Evolutionary conservation across 1,140 invertebrate genomes (phyloP).

Genomic region (Zaprionus inermis): DNA sequence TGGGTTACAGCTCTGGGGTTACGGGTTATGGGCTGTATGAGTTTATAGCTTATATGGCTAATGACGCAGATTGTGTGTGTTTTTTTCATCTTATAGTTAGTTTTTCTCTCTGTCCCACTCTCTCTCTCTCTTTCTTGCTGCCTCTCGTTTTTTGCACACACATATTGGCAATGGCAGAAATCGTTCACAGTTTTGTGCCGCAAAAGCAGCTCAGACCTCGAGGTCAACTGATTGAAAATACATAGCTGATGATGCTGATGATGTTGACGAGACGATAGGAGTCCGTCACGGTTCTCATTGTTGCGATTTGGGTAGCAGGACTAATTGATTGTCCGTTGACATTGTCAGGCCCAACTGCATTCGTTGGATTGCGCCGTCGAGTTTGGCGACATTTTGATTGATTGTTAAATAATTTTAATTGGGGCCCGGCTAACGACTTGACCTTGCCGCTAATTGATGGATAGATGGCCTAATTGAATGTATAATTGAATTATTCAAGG

Average conservation of each 20-base stretch:
- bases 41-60: conserved; percentile 72
- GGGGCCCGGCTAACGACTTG: conserved; percentile 44
- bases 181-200: conserved; percentile 19
- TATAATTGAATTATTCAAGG: conserved; percentile 44
- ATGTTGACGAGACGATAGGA: neutral
- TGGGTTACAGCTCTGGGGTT: conserved; percentile 68
- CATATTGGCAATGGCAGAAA: conserved; percentile 41
- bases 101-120: neutral
- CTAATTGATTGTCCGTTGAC: conserved; percentile 40
- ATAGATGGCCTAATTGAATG: conserved; percentile 57
- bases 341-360: neutral
- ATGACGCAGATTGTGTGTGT: conserved; percentile 66
- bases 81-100: conserved; percentile 12
- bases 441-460: conserved; percentile 45
- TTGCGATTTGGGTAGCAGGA: neutral
- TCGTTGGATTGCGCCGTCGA: no score
- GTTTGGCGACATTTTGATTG: conserved; percentile 66
- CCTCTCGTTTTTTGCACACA: conserved; percentile 14
- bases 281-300: no score
- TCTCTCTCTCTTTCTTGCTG: neutral
- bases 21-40: conserved; percentile 55
- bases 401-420: conserved; percentile 71
- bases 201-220: conserved; percentile 27
- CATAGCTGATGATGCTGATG: conserved; percentile 5
- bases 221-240: conserved; percentile 45